Evolutionary conservation across 2,113 vertebrate genomes (phyloP).

Genomic region (Ammospiza caudacuta): DNA sequence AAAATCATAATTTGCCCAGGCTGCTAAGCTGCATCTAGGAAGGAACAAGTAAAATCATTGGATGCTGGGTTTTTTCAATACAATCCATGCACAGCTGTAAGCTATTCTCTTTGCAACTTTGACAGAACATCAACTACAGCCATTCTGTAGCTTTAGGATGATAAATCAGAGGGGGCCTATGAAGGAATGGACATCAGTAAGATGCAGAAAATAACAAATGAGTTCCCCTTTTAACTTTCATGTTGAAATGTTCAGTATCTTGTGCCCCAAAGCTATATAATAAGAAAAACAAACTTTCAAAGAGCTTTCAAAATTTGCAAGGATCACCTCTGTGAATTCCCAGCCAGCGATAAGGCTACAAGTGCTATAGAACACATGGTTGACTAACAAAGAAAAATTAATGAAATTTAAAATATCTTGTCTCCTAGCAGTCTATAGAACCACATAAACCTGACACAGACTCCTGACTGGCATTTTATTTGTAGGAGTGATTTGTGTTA

Average conservation of each 20-base stretch:
- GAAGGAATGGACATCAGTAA: background rate
- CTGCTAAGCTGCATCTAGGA: background rate
- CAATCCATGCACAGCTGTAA: conserved; percentile 31
- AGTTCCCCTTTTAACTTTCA: conserved; percentile 6
- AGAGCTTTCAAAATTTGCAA: background rate
- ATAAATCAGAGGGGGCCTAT: conserved; percentile 48
- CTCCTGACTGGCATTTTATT: background rate
- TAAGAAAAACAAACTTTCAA: background rate
- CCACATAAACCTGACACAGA: background rate
- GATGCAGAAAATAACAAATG: conserved; percentile 27
- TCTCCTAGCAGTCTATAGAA: background rate
- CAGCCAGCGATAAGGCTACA: background rate
- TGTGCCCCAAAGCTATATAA: background rate
- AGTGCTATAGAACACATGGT: background rate
- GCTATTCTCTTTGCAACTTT: conserved; percentile 25
- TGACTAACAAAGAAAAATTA: background rate
- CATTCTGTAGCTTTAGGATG: conserved; percentile 2
- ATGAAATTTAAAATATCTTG: background rate
- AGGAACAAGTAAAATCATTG: background rate
- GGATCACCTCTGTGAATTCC: background rate
- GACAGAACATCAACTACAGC: conserved; percentile 42
- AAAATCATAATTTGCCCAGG: fast-evolving
- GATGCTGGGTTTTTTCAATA: background rate
- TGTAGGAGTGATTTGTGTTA: background rate
- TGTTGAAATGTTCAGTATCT: conserved; percentile 8